Percentiles rank a stretch among this genome's conserved stretches.
These are phyloP conservation scores for Tachysurus fulvidraco DNA, from an alignment of 2,113 vertebrate species.

Conservation along the genomic window DNA sequence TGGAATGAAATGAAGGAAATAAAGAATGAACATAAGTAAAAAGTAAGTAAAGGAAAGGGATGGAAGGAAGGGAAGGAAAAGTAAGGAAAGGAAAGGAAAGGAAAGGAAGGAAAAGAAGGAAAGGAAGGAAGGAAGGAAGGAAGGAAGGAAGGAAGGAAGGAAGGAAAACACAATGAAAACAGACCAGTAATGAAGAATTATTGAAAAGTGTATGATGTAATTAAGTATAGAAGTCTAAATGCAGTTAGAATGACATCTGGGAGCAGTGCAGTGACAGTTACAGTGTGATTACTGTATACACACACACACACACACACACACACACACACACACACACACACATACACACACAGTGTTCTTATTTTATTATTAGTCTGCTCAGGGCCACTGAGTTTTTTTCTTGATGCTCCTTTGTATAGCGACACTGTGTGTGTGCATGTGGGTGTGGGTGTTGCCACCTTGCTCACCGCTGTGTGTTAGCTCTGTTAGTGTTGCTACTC, in stretches of 20 bases:
- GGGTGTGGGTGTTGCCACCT: too few species aligned
- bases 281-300: neutral
- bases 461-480: too few species aligned
- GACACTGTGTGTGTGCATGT: neutral
- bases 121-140: too few species aligned
- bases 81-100: neutral
- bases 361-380: neutral
- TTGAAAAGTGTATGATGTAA: neutral
- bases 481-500: too few species aligned
- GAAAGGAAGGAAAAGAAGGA: neutral
- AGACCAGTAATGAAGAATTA: neutral
- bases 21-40: too few species aligned
- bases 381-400: constrained; percentile 7
- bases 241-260: neutral
- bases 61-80: too few species aligned
- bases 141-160: neutral
- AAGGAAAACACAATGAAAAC: neutral
- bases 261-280: neutral
- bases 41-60: neutral
- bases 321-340: constrained; percentile 9
- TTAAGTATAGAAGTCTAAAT: neutral
- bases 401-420: neutral
- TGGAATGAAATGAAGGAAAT: neutral
- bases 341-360: neutral
- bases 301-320: constrained; percentile 7